Evolutionary conservation across 2,113 vertebrate genomes (phyloP).

Genomic region (Regulus satrapa): DNA sequence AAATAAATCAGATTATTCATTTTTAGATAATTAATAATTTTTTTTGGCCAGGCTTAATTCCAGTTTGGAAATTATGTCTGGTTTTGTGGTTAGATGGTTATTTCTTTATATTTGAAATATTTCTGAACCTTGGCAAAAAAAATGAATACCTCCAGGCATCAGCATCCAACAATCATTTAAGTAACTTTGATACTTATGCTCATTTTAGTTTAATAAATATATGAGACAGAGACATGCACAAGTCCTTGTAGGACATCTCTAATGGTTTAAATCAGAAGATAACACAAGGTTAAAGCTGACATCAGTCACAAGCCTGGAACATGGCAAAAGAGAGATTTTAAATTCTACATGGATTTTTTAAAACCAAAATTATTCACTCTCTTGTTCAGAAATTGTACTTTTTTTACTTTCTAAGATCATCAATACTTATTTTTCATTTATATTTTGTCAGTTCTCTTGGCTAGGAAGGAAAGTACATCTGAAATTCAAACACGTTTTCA

Average conservation of each 20-base stretch:
- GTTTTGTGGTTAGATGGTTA: not conserved
- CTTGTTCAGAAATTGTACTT: not conserved
- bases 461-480: not conserved
- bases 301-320: not conserved
- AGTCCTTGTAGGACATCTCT: not conserved
- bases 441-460: not conserved
- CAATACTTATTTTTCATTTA: not conserved
- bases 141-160: not conserved
- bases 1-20: not conserved
- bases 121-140: not conserved
- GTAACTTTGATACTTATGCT: not conserved
- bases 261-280: not conserved
- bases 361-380: not conserved
- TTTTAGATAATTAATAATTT: not conserved
- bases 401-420: not conserved
- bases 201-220: not conserved
- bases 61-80: not conserved
- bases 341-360: not conserved
- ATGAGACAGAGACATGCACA: not conserved
- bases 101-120: not conserved
- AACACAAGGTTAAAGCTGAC: not conserved
- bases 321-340: not conserved
- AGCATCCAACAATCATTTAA: not conserved
- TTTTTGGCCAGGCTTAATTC: not conserved
- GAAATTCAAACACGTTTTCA: not conserved